Evolutionary conservation across 2,113 vertebrate genomes (phyloP).

Genomic region (Puntigrus tetrazona): DNA sequence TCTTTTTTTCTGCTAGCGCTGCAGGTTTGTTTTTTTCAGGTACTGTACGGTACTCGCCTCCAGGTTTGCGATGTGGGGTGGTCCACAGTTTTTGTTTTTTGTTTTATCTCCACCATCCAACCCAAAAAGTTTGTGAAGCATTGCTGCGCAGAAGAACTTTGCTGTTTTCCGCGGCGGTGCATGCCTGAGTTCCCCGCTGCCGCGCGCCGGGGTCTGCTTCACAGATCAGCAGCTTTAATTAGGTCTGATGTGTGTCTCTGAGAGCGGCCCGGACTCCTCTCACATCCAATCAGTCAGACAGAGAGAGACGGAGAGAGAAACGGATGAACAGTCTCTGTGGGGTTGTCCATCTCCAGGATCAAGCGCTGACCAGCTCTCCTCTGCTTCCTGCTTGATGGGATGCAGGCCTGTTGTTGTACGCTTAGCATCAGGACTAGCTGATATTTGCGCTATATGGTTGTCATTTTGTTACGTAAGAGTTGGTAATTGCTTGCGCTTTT

Average conservation of each 20-base stretch:
- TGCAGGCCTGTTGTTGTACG: not conserved
- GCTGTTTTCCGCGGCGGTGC: not conserved
- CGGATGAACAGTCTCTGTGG: conserved; percentile 42
- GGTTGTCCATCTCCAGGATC: conserved; percentile 56
- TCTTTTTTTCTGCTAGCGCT: not conserved
- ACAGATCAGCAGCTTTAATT: conserved; percentile 72
- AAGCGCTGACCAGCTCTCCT: conserved; percentile 52
- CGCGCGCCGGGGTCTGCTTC: conserved; percentile 47
- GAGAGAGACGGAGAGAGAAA: conserved; percentile 45
- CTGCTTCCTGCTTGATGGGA: not conserved
- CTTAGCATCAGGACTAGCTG: not conserved
- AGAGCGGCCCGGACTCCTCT: conserved; percentile 48
- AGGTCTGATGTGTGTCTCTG: conserved; percentile 62
- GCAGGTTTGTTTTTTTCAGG: not conserved
- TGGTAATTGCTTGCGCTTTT: not conserved
- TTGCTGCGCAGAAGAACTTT: not conserved
- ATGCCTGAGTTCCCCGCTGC: not conserved
- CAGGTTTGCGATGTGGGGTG: not conserved
- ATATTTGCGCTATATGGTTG: not conserved
- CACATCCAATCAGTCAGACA: conserved; percentile 57
- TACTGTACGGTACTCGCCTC: not conserved
- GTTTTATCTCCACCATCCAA: not conserved
- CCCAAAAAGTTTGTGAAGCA: not conserved
- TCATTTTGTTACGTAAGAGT: not conserved
- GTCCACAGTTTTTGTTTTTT: not conserved